A percentile compares a stretch with the other conserved stretches of the same genome.
Evolutionary conservation across 1,140 invertebrate species (phyloP).

Genomic region (Drosophila malerkotliana): DNA sequence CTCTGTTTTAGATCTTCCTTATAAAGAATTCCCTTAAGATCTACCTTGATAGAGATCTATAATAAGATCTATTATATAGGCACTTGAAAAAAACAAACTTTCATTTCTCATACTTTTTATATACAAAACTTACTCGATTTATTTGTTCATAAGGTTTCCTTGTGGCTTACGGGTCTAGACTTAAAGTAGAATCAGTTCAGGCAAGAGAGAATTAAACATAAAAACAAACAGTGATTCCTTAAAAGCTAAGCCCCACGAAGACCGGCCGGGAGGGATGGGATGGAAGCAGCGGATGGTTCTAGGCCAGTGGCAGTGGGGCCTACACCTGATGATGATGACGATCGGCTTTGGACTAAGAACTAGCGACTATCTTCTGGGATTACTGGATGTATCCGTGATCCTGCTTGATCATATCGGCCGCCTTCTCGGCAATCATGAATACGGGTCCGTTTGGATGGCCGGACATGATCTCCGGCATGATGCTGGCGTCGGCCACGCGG

Average conservation of each 20-base stretch:
- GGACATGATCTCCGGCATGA: constrained; percentile 86
- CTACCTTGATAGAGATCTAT: no score
- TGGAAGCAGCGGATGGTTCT: not conserved
- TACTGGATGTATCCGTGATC: constrained; percentile 84
- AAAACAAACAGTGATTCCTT: constrained; percentile 22
- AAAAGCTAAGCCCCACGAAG: constrained; percentile 37
- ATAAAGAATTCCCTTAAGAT: no score
- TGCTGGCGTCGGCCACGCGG: constrained; percentile 91
- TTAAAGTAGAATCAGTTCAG: constrained; percentile 74
- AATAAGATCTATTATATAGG: no score
- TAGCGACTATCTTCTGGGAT: not conserved
- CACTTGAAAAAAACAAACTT: no score
- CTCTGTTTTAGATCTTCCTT: no score
- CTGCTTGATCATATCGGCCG: constrained; percentile 87
- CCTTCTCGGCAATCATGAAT: constrained; percentile 91
- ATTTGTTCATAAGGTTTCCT: constrained; percentile 18
- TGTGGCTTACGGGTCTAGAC: constrained; percentile 50
- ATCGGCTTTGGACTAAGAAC: constrained; percentile 30
- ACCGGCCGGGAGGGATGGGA: not conserved
- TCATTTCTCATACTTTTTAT: not conserved
- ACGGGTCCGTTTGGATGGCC: constrained; percentile 88
- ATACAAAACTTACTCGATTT: constrained; percentile 45
- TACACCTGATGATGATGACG: constrained; percentile 43
- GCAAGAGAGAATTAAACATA: constrained; percentile 23
- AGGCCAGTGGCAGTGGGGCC: constrained; percentile 15